Evolutionary conservation across 35 echinoderm and acorn worm species (phyloP), one percentile per base, ranked within the genome.

Genomic region (Ptychodera flava): DNA sequence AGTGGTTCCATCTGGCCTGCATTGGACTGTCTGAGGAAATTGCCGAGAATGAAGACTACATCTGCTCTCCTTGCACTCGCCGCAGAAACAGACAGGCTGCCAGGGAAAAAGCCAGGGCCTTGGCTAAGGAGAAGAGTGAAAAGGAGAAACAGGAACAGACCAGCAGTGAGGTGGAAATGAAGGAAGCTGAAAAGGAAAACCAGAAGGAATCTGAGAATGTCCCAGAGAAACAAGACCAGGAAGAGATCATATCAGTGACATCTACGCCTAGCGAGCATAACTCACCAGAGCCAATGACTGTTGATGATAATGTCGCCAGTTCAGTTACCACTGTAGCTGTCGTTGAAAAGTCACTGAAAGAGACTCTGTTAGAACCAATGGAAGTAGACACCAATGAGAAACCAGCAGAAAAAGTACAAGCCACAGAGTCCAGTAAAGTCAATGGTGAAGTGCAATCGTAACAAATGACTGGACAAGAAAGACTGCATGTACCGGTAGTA

Each of bases 1-100:
- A 94, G 45, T 99, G 96, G 96, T 99, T 94, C 29, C 96, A 99
- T 89, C 84, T 99, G 15, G 88, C 94, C 16, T 99, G 96, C 52
- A 99, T 99, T 37, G 96, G 96, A 85, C 94, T 99, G 96, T 92
- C 91, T 16, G 79, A 91, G 31, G 90, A 99, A 75, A 90, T 92
- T 32, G 85, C 85, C 16, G 96, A 99, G 75, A 90, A 99, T 80
- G 96, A 99, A 33, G 96, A 99, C 35, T 99, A 88, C 52, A 85
- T 94, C 33, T 99, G 96, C 81, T 85, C 88, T 16, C 80, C 83
- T 1, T 99, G 96, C 75, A 89, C 86, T 53, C 94, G 91, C 85
- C 92, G 87, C 34, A 84, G 87, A 36, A 38, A 83, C 33, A 64
- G 83, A 64, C 94, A 93, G 31, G 45, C 22, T 22, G 45, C 45